Evolutionary conservation across 2,888 invertebrate species (phyloP), one percentile per base, ranked within the genome.

Genomic region (Heliconius sara): DNA sequence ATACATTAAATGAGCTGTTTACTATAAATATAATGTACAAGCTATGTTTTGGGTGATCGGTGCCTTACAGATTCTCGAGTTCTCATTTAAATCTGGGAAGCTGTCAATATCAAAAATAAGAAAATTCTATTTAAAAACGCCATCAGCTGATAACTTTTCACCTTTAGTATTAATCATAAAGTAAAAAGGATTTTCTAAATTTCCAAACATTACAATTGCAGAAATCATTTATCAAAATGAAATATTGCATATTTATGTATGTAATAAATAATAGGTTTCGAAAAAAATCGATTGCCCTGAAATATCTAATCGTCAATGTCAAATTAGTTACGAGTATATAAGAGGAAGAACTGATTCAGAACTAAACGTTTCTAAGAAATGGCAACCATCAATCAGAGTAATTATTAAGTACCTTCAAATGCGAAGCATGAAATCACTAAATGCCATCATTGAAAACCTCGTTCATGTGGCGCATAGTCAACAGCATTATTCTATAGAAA

Each of bases 371-470:
- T 75, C 74, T 60, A 12, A 70, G 79, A 75, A 79, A 13, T 66
- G 3, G 27, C 12, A 60, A 78, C n/a, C 30, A 43, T 63, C 57
- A 27, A 68, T 27, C 47, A 43, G 25, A 52, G 47, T n/a, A 52
- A 77, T 72, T 60, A n/a, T 22, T 27, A n/a, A 74, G 65, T 52
- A 73, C 27, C 25, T n/a, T 13, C 25, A 74, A 27, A 68, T 57
- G 71, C 79, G 47, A 30, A 76, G 80, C 76, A 70, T 81, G 81
- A 78, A 81, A 81, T 81, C 78, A 78, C 57, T 67, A 81, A 77
- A 80, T 39, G 77, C n/a, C 34, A 78, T 79, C 73, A 77, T 79
- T 70, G 30, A 30, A 43, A 75, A 60, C 75, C 70, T 6, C 25
- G 72, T 71, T 75, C 66, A 81, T 71, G 39, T 67, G 27, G 60